Conservation (phyloP, 2,113 vertebrate genomes). For the Calidris pygmaea region DNA sequence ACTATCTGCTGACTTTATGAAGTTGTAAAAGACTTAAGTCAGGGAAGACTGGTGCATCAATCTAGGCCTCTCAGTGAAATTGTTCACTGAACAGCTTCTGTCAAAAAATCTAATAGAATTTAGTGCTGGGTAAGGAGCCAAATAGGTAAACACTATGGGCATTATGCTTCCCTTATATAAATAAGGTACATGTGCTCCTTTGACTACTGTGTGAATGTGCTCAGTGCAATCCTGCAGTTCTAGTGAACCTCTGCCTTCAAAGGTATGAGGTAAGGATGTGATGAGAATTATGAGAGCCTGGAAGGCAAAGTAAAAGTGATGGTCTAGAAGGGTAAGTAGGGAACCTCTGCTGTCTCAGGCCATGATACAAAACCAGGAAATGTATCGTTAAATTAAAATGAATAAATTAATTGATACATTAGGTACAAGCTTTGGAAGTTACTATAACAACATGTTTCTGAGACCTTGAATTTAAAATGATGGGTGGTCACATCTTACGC, state of each 20-base stretch:
- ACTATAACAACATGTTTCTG: not conserved
- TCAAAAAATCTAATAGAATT: not conserved
- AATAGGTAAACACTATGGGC: not conserved
- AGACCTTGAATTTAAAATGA: not conserved
- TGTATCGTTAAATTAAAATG: not conserved
- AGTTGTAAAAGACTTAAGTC: not conserved
- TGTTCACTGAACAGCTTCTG: not conserved
- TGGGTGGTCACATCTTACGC: not conserved
- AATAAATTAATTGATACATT: not conserved
- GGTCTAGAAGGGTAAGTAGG: not conserved
- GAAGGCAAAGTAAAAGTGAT: not conserved
- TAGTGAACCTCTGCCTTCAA: not conserved
- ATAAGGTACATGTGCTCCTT: fast-evolving
- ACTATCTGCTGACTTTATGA: not conserved
- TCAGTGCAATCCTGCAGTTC: not conserved
- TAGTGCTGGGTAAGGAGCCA: not conserved
- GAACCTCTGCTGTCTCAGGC: not conserved
- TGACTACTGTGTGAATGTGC: not conserved
- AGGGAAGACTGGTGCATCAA: not conserved
- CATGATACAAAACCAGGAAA: not conserved
- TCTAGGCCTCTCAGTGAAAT: not conserved
- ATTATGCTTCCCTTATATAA: not conserved
- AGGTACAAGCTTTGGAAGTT: not conserved
- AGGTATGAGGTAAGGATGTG: not conserved
- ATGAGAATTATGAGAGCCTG: not conserved